phyloP scores from a whole-genome alignment of 2,888 invertebrate species.

The Mesorhabditis sp. region DNA sequence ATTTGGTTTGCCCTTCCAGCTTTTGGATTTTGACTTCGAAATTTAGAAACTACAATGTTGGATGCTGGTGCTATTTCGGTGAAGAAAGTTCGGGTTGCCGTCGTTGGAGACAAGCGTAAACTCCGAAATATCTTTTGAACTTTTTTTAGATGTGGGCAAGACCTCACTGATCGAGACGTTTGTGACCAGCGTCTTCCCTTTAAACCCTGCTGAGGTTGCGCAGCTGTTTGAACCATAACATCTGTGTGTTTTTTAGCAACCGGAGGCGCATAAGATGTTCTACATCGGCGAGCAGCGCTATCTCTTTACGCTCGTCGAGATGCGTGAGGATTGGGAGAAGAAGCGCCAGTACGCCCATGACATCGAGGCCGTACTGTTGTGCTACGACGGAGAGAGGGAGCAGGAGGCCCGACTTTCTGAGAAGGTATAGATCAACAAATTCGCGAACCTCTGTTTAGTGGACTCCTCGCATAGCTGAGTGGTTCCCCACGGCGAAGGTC shows the following conservation, averaged over 20 bases:
- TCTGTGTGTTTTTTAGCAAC: neutral
- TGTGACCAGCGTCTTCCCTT: neutral
- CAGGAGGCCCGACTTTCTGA: neutral
- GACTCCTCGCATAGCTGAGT: neutral
- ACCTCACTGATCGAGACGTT: neutral
- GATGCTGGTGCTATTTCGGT: neutral
- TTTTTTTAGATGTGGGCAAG: neutral
- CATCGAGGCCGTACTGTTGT: slow-evolving; percentile 2
- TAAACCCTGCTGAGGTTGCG: neutral
- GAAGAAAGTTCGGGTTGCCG: slow-evolving; percentile 3
- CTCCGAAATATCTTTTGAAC: neutral
- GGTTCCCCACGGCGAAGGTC: neutral
- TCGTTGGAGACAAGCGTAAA: neutral
- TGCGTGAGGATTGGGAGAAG: slow-evolving; percentile 1
- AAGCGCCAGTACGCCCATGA: neutral
- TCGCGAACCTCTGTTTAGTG: neutral
- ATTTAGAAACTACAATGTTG: neutral
- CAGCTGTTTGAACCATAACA: neutral
- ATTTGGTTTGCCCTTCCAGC: neutral
- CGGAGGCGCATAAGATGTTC: neutral
- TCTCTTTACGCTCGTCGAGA: slow-evolving; percentile 1
- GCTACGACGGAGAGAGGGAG: slow-evolving; percentile 6
- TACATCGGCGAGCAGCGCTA: slow-evolving; percentile 4
- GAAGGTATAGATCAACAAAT: neutral
- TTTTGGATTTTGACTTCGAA: neutral